These are phyloP conservation scores for Tethya wilhelma DNA, from an alignment of 37 sponge, comb jelly and placozoan species.

Conservation along the genomic window DNA sequence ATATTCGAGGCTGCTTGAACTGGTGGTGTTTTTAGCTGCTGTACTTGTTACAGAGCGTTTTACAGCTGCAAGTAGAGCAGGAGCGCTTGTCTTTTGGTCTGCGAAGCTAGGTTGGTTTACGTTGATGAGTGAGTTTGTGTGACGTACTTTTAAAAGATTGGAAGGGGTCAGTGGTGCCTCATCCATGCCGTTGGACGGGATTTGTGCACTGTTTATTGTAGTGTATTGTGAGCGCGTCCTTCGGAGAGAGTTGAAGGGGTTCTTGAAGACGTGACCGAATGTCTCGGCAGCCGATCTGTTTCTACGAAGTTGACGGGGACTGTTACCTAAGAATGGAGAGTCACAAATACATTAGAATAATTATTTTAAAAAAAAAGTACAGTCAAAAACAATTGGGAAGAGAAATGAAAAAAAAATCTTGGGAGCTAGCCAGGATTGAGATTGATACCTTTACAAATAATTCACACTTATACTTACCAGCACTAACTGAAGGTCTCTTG, in stretches of 20 bases:
- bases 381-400: no score
- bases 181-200: not conserved
- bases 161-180: not conserved
- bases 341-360: no score
- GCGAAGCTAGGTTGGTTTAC: not conserved
- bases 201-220: not conserved
- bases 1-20: not conserved
- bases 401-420: no score
- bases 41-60: not conserved
- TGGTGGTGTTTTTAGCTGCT: not conserved
- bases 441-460: not conserved
- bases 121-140: not conserved
- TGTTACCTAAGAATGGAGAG: no score
- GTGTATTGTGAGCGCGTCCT: conserved; percentile 2
- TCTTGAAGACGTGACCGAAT: not conserved
- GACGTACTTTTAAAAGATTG: not conserved
- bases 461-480: conserved; percentile 4
- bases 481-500: not conserved
- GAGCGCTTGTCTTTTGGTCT: conserved; percentile 3
- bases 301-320: not conserved
- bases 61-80: not conserved
- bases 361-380: no score
- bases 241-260: conserved; percentile 11
- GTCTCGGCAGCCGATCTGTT: not conserved
- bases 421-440: no score